Conservation (phyloP, 2,113 vertebrate genomes). For the Microtus ochrogaster region DNA sequence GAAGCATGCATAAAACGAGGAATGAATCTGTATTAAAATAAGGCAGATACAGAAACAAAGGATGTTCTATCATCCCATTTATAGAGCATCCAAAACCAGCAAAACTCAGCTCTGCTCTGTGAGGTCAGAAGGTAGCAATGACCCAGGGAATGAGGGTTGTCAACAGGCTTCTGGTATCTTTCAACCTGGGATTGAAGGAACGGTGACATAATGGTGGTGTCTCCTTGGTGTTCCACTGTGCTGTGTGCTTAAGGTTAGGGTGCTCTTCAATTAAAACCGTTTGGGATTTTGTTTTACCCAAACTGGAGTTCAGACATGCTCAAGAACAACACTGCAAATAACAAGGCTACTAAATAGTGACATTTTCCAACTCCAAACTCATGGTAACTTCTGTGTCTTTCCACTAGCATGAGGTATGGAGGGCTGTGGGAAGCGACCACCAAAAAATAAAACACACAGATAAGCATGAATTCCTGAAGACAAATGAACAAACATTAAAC, state of each 20-base stretch:
- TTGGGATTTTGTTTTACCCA: background rate
- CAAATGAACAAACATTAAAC: background rate
- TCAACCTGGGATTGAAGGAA: background rate
- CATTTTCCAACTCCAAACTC: conserved; percentile 8
- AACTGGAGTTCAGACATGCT: background rate
- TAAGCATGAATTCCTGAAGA: background rate
- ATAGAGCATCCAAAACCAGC: background rate
- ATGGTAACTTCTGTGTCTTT: background rate
- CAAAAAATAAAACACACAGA: background rate
- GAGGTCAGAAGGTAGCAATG: background rate
- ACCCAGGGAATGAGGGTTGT: background rate
- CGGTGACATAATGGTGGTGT: rapidly evolving
- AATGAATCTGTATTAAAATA: conserved; percentile 17
- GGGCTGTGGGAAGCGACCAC: background rate
- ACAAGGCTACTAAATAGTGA: background rate
- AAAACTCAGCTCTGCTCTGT: background rate
- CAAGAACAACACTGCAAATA: background rate
- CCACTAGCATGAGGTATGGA: background rate
- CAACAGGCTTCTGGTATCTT: background rate
- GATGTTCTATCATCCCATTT: background rate
- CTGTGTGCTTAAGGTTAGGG: background rate
- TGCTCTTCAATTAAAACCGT: background rate
- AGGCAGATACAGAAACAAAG: background rate
- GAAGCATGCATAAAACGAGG: background rate
- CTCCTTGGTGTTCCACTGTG: background rate